Evolutionary conservation across 2,888 invertebrate genomes (phyloP).

Genomic region (Atrina japonica): DNA sequence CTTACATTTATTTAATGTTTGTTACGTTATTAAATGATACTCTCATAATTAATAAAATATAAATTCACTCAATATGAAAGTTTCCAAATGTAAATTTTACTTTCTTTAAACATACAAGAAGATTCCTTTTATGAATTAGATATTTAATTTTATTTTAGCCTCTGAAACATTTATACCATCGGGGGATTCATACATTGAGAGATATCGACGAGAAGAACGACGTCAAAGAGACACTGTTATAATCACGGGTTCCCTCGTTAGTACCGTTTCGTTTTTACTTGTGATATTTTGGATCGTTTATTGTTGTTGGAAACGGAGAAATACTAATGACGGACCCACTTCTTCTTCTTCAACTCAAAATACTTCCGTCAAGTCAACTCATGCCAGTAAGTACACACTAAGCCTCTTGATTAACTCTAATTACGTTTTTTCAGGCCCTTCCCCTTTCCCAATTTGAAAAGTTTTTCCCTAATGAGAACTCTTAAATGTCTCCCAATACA

Average conservation of each 20-base stretch:
- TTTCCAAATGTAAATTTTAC: too few relatives aligned
- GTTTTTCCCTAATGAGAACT: too few relatives aligned
- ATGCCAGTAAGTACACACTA: background rate
- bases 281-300: constrained; percentile 58
- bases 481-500: too few relatives aligned
- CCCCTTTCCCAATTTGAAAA: too few relatives aligned
- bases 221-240: constrained; percentile 54
- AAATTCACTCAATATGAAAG: too few relatives aligned
- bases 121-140: too few relatives aligned
- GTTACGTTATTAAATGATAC: too few relatives aligned
- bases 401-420: too few relatives aligned
- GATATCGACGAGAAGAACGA: constrained; percentile 35
- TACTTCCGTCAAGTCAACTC: constrained; percentile 1
- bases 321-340: constrained; percentile 16
- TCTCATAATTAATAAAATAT: too few relatives aligned
- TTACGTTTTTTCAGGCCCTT: too few relatives aligned
- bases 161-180: background rate
- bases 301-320: constrained; percentile 52
- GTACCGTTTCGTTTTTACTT: constrained; percentile 62
- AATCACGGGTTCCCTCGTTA: constrained; percentile 58
- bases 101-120: too few relatives aligned
- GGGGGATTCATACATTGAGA: constrained; percentile 24
- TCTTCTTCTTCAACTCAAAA: background rate
- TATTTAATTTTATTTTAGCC: background rate
- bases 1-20: too few relatives aligned